These are phyloP conservation scores for Dinomys branickii DNA, from an alignment of 2,113 vertebrate genomes.

Conservation along the genomic window DNA sequence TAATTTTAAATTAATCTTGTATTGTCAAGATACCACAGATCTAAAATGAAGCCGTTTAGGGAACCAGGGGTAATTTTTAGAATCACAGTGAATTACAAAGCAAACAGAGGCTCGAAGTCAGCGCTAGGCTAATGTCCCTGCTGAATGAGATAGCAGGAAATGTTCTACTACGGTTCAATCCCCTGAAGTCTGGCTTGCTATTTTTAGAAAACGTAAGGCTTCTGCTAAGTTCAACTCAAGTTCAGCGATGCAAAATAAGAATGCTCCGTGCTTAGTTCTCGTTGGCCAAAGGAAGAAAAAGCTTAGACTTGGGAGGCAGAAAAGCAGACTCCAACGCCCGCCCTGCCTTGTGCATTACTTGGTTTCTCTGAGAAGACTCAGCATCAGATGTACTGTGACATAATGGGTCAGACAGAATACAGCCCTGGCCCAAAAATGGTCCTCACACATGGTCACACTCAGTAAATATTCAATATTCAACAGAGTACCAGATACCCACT, in stretches of 20 bases:
- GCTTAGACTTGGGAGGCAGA: background rate
- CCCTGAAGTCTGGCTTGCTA: constrained; percentile 39
- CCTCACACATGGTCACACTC: background rate
- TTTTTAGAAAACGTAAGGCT: constrained; percentile 55
- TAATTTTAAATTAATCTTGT: constrained; percentile 64
- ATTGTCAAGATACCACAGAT: constrained; percentile 47
- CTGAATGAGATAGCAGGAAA: constrained; percentile 71
- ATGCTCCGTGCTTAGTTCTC: background rate
- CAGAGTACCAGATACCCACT: background rate
- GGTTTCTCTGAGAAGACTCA: background rate
- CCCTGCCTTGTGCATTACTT: background rate
- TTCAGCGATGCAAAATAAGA: background rate
- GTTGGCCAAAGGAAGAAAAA: accelerated
- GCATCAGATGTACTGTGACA: too few relatives aligned
- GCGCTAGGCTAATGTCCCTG: constrained; percentile 43
- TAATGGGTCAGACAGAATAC: background rate
- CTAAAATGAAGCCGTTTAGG: constrained; percentile 59
- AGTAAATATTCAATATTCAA: background rate
- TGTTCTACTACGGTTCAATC: constrained; percentile 14
- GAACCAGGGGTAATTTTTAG: constrained; percentile 72
- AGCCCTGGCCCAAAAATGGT: background rate
- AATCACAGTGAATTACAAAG: constrained; percentile 53
- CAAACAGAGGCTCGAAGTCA: constrained; percentile 42
- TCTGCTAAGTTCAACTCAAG: constrained; percentile 59
- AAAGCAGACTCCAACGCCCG: too few relatives aligned